Percentiles rank a stretch among this genome's conserved stretches.
Conservation (phyloP, 2,113 vertebrate genomes). For the Phrynosoma platyrhinos region DNA sequence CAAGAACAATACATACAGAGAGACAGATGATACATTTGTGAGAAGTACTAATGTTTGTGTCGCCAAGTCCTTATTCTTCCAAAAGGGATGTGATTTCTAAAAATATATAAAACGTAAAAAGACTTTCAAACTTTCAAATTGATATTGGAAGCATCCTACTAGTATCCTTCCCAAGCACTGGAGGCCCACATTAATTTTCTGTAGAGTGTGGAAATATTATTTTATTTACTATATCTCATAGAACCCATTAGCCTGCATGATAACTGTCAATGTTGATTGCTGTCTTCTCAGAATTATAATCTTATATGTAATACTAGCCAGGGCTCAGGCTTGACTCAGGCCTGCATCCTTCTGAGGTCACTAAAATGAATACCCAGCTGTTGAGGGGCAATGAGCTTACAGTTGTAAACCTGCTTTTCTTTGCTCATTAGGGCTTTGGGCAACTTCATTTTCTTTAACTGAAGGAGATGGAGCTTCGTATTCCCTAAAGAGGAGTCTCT, state of each 20-base stretch:
- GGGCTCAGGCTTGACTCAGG: no score
- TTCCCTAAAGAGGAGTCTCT: not conserved
- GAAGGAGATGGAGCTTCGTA: not conserved
- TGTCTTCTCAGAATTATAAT: no score
- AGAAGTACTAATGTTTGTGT: not conserved
- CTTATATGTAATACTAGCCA: no score
- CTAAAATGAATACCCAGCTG: no score
- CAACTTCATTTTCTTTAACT: not conserved
- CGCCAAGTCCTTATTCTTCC: not conserved
- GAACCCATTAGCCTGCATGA: no score
- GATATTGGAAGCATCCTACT: not conserved
- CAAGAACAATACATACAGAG: conserved; percentile 23
- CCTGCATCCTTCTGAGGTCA: no score
- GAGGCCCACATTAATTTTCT: not conserved
- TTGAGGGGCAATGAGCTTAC: no score
- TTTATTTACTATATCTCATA: no score
- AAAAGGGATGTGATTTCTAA: not conserved
- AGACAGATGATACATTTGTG: not conserved
- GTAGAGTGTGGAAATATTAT: no score
- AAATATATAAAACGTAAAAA: not conserved
- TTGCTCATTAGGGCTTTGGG: no score
- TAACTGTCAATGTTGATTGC: no score
- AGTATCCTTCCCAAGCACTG: not conserved
- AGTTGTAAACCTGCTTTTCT: no score
- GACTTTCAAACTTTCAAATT: not conserved